Evolutionary conservation across 2,888 invertebrate species (phyloP), one percentile per base, ranked within the genome.

Genomic region (Amphipoea oculea): DNA sequence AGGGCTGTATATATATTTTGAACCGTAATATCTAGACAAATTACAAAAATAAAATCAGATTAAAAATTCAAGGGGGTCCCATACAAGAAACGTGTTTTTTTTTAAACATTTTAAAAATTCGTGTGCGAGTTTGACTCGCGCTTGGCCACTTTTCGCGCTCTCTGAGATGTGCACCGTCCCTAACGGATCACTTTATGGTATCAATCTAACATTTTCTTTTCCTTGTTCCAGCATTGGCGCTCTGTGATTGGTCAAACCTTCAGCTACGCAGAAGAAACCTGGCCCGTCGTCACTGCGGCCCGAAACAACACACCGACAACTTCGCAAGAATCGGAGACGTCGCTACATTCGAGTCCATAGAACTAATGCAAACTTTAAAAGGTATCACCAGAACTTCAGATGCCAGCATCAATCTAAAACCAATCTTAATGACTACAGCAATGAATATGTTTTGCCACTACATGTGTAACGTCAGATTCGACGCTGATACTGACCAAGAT

Each of bases 381-480:
- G 91, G 94, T 17, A 95, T 97, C 54, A 95, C 96, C 0, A 90
- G 94, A 0, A 87, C 90, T 20, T 93, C 96, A 0, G 92, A 95
- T 12, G 92, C 95, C 0, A 93, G 95, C 9, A 95, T 97, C 85
- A 97, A 98, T 78, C 90, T 98, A 51, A 99, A 99, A 92, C 98
- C 98, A 0, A 93, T 98, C 40, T 94, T 99, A 5, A 97, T 98
- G 93, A 97, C 97, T 23, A 97, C 98, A 0, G 98, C 98, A 45
- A 98, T 98, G 89, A 99, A 99, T 94, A 98, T 99, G 98, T 99
- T 99, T 94, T 97, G 97, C 7, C 97, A 98, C 85, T 99, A 99
- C 95, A 99, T 99, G 98, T 99, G 99, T 94, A 98, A 98, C n/a
- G 97, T 97, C 0, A 97, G 98, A 3, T 98, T 98, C 90, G 97